Base-by-base conservation (phyloP, 1,140 invertebrate species). In the Phenacoccus solenopsis region DNA sequence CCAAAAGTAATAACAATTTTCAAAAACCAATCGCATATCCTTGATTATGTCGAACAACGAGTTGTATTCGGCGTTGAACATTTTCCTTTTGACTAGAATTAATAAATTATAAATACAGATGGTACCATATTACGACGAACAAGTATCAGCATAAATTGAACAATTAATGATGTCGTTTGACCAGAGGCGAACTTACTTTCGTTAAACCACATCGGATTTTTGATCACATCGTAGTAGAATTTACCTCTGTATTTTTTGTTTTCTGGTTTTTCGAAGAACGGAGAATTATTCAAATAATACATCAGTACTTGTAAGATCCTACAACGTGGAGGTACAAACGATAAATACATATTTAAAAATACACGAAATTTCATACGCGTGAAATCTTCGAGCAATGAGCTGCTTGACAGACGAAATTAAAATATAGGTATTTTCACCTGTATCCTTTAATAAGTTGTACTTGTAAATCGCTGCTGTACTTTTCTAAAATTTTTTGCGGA, bases 1-100 rank as follows among this genome's bases (percentile, higher is more conserved):
- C 76, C 81, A 83, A 75, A 79, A 83, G 12, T 79, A 77, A 71
- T 83, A 83, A 72, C 82, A 83, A 70, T 83, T 83, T 71, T 83
- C 81, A 25, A 84, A 73, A 78, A 83, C 81, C 12, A 80, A 74
- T 22, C 81, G 77, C 32, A 84, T 75, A 72, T 84, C 82, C n/a
- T 75, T 76, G 12, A 83, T 76, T 75, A 82, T 77, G 25, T 82
- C 77, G 24, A 78, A 80, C 20, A 83, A 78, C 16, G 73, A 76
- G 1, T 72, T 72, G 73, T 84, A 84, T 21, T 79, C 72, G 13
- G 75, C 74, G 5, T 73, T 73, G 22, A 78, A 72, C 74, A 83
- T 79, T 69, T 82, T 80, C 32, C 78, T 75, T 72, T 79, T 76
- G 74, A 84, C 82, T 83, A 74, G 49, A 78, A 73, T 10, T 4